A percentile compares a stretch with the other conserved stretches of the same genome.
Evolutionary conservation across 2,113 vertebrate genomes (phyloP).

Genomic region (Plectropomus leopardus): DNA sequence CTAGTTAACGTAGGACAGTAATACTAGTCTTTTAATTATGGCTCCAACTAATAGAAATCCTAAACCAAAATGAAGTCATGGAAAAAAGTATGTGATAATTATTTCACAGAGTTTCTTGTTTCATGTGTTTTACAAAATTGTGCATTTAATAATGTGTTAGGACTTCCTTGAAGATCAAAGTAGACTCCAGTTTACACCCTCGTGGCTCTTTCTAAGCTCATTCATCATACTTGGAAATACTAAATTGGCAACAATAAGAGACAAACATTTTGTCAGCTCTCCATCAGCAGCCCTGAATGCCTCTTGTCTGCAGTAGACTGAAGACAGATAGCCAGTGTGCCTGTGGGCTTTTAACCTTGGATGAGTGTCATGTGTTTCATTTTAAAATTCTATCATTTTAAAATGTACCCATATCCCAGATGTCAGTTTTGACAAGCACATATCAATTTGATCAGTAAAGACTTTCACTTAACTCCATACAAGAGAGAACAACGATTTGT

Average conservation of each 20-base stretch:
- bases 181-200: too few species aligned
- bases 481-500: not conserved
- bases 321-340: not conserved
- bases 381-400: not conserved
- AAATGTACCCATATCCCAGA: not conserved
- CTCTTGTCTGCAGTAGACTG: not conserved
- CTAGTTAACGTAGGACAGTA: not conserved
- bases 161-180: not conserved
- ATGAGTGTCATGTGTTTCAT: not conserved
- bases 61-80: not conserved
- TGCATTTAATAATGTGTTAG: not conserved
- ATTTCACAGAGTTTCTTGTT: not conserved
- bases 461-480: not conserved
- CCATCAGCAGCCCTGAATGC: constrained; percentile 9
- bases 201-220: not conserved
- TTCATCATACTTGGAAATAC: not conserved
- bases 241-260: not conserved
- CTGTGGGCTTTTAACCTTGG: constrained; percentile 30
- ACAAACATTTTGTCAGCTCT: constrained; percentile 20
- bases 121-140: not conserved
- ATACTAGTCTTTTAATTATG: not conserved
- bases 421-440: constrained; percentile 10
- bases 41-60: not conserved
- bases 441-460: not conserved
- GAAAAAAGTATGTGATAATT: too few species aligned